Conservation (phyloP, 2,113 vertebrate genomes). For the Natator depressus region DNA sequence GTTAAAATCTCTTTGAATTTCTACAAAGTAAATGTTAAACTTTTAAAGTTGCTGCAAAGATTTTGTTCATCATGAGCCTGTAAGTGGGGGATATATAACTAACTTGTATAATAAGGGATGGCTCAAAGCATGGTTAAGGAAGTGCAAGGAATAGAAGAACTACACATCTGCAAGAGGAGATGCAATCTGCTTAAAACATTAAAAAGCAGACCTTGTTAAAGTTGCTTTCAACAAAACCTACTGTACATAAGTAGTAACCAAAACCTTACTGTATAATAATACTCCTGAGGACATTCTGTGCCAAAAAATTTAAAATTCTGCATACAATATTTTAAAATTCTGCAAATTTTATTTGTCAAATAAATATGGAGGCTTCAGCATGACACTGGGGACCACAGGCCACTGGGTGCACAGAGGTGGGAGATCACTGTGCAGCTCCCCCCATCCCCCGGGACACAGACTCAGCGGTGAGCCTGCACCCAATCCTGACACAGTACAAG, state of each 20-base stretch:
- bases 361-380: too few species aligned
- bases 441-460: too few species aligned
- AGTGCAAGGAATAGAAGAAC: neutral
- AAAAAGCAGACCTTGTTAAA: neutral
- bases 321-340: too few species aligned
- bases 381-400: too few species aligned
- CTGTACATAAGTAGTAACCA: conserved; percentile 46
- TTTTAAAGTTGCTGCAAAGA: neutral
- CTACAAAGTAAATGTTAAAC: neutral
- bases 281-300: too few species aligned
- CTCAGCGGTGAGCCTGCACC: too few species aligned
- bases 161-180: neutral
- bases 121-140: neutral
- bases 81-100: neutral
- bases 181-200: neutral
- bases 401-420: too few species aligned
- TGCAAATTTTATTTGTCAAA: too few species aligned
- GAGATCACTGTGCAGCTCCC: too few species aligned
- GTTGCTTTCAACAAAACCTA: conserved; percentile 25
- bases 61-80: neutral
- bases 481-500: too few species aligned
- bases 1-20: neutral
- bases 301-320: too few species aligned
- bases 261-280: conserved; percentile 35
- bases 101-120: neutral